A percentile compares a stretch with the other conserved stretches of the same genome.
Evolutionary conservation across 2,888 invertebrate genomes (phyloP).

Genomic region (Diplazon laetatorius): DNA sequence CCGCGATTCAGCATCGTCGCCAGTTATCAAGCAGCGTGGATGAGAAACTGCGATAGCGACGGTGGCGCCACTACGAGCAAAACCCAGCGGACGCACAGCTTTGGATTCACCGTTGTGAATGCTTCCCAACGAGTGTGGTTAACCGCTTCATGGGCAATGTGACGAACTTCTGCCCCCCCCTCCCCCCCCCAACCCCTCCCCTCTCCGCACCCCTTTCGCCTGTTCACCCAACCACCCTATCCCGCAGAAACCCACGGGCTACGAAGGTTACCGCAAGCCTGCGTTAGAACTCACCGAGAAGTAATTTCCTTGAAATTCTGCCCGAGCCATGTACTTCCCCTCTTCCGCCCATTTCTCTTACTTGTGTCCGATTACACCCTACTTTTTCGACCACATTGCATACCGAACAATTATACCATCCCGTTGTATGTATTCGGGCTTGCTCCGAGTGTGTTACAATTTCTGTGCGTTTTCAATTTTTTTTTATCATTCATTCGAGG

Average conservation of each 20-base stretch:
- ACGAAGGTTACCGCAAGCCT: constrained; percentile 58
- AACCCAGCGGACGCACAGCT: constrained; percentile 45
- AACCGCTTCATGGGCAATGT: constrained; percentile 57
- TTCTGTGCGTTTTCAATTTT: not conserved
- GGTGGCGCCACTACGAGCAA: constrained; percentile 18
- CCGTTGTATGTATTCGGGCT: constrained; percentile 12
- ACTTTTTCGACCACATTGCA: constrained; percentile 51
- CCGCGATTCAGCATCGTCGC: constrained; percentile 48
- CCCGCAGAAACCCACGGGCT: constrained; percentile 41
- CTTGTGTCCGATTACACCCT: constrained; percentile 39
- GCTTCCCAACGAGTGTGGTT: constrained; percentile 62
- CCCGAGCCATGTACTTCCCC: constrained; percentile 23
- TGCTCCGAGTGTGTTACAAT: not conserved
- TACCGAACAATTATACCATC: constrained; percentile 42
- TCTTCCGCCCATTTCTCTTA: constrained; percentile 18
- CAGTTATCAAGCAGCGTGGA: not conserved
- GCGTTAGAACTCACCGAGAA: constrained; percentile 52
- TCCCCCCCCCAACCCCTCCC: not conserved
- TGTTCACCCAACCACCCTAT: constrained; percentile 20
- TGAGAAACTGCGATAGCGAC: constrained; percentile 14
- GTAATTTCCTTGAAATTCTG: constrained; percentile 60
- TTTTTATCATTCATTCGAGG: not conserved
- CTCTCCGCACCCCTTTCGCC: too few species aligned
- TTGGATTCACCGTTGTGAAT: constrained; percentile 59
- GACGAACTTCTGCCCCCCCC: constrained; percentile 56